These are phyloP conservation scores for Hydrozoanthus tunicans DNA, from an alignment of 64 coral and sea anemone species.

Conservation along the genomic window DNA sequence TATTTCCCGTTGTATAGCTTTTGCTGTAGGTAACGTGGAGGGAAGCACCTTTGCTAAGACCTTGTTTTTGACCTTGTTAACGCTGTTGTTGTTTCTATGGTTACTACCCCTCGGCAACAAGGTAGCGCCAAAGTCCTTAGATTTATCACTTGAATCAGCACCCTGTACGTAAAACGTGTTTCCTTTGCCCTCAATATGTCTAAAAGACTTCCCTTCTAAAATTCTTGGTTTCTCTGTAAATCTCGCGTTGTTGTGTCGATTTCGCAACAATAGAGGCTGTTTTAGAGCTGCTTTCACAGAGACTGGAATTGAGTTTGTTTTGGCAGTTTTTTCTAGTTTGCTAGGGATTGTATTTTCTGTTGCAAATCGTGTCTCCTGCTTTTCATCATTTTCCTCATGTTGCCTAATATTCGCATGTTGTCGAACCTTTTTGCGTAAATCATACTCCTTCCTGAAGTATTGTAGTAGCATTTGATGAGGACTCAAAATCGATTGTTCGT, in stretches of 20 bases:
- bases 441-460: slow-evolving; percentile 76
- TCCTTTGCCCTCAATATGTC: not conserved
- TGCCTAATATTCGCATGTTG: not conserved
- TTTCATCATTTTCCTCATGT: not conserved
- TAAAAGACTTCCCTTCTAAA: not conserved
- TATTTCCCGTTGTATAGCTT: not conserved
- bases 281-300: not conserved
- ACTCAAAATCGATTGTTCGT: not conserved
- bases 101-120: not conserved
- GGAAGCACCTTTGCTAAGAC: not conserved
- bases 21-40: too few species aligned
- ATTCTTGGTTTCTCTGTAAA: not conserved
- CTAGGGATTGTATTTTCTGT: not conserved
- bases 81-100: not conserved
- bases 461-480: slow-evolving; percentile 72
- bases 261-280: not conserved
- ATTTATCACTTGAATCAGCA: not conserved
- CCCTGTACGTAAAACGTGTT: not conserved
- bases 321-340: not conserved
- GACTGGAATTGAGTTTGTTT: not conserved
- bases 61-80: not conserved
- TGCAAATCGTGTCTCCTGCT: not conserved
- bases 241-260: slow-evolving; percentile 15
- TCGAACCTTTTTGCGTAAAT: slow-evolving; percentile 44
- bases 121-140: not conserved